These are phyloP conservation scores for Abrostola triplasia DNA, from an alignment of 2,888 invertebrate genomes.

Conservation along the genomic window DNA sequence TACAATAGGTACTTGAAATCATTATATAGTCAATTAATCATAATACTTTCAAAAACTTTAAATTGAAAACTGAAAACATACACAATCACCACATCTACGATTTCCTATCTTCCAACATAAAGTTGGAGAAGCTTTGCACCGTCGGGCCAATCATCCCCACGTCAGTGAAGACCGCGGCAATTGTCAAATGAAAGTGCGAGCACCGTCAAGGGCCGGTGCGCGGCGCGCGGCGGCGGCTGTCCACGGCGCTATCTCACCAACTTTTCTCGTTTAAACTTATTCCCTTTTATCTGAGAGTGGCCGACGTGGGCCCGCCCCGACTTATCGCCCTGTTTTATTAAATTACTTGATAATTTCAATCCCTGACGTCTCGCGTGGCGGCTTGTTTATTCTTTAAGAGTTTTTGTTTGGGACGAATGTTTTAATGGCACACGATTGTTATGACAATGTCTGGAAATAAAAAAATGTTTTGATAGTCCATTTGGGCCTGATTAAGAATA, in stretches of 20 bases:
- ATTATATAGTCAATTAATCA: no score
- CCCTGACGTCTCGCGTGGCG: conserved; percentile 66
- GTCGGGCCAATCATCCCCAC: conserved; percentile 30
- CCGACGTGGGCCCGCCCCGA: conserved; percentile 67
- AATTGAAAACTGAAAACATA: no score
- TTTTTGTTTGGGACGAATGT: conserved; percentile 41
- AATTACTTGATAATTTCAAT: conserved; percentile 85
- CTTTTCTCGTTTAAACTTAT: conserved; percentile 87
- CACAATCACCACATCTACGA: no score
- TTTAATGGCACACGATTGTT: conserved; percentile 2
- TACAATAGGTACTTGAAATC: no score
- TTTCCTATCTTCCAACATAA: no score
- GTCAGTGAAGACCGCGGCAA: conserved; percentile 42
- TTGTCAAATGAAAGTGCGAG: conserved; percentile 54
- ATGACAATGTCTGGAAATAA: not conserved
- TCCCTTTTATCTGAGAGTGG: conserved; percentile 79
- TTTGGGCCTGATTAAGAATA: not conserved
- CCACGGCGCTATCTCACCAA: conserved; percentile 67
- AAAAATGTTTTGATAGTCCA: not conserved
- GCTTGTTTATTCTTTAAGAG: conserved; percentile 73
- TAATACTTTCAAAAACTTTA: no score
- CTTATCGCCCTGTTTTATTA: conserved; percentile 81
- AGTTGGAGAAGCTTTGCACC: conserved; percentile 7
- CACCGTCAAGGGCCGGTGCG: conserved; percentile 39
- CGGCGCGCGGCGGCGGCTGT: conserved; percentile 39